Percentiles rank a stretch among this genome's conserved stretches.
These are phyloP conservation scores for Sphaeramia orbicularis DNA, from an alignment of 2,797 vertebrate genomes.

Conservation along the genomic window DNA sequence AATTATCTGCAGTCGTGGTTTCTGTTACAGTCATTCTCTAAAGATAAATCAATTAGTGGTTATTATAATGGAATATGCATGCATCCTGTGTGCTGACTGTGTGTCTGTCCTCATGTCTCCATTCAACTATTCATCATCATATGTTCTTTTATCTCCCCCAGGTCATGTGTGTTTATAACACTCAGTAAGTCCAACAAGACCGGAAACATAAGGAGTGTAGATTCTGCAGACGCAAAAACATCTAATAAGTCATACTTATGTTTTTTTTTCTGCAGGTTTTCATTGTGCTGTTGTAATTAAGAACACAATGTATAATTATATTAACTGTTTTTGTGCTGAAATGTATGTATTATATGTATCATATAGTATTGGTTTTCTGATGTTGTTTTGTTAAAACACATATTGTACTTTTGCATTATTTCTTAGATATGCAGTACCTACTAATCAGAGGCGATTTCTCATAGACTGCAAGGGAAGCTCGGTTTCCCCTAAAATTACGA, in stretches of 20 bases:
- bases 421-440: slow-evolving; percentile 17
- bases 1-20: slow-evolving; percentile 25
- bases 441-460: no score
- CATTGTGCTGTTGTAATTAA: no score
- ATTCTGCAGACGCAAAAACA: background rate
- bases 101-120: slow-evolving; percentile 19
- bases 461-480: no score
- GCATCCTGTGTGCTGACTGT: slow-evolving; percentile 29
- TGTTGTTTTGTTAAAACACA: background rate
- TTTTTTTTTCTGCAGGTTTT: no score
- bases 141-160: slow-evolving; percentile 8
- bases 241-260: no score
- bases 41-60: slow-evolving; percentile 52
- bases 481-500: no score
- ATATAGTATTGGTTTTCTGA: background rate
- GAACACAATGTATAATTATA: background rate
- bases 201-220: background rate
- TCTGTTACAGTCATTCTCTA: slow-evolving; percentile 22
- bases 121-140: background rate
- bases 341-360: background rate
- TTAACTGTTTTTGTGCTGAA: background rate
- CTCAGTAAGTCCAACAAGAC: background rate
- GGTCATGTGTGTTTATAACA: slow-evolving; percentile 12
- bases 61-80: slow-evolving; percentile 47
- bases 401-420: background rate